A percentile compares a stretch with the other conserved stretches of the same genome.
Evolutionary conservation across 2,113 vertebrate genomes (phyloP).

Genomic region (Catagonus wagneri): DNA sequence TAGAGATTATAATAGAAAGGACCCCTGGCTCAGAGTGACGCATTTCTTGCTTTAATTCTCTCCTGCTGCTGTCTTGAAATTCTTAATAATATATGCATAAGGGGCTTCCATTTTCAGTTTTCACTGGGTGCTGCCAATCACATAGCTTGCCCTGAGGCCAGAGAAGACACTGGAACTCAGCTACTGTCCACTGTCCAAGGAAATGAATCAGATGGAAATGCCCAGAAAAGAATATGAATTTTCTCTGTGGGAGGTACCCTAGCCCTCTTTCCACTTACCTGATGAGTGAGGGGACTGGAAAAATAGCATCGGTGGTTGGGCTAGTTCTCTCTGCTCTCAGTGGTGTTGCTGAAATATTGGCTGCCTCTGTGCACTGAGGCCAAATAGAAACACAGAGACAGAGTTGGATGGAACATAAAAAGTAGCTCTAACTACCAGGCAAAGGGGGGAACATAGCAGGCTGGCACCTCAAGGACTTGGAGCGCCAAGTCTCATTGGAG

Average conservation of each 20-base stretch:
- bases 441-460: too few relatives aligned
- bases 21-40: background rate
- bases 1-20: background rate
- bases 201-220: background rate
- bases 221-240: background rate
- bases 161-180: background rate
- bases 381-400: background rate
- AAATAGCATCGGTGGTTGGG: background rate
- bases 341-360: too few relatives aligned
- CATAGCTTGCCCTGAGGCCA: background rate
- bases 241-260: background rate
- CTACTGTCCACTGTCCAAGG: too few relatives aligned
- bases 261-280: too few relatives aligned
- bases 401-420: too few relatives aligned
- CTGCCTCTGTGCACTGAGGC: too few relatives aligned
- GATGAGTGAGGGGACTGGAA: background rate
- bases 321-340: background rate
- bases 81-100: background rate
- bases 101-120: background rate
- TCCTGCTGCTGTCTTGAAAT: background rate
- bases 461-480: too few relatives aligned
- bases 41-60: background rate
- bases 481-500: too few relatives aligned
- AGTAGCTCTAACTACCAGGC: too few relatives aligned
- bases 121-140: background rate